These are phyloP conservation scores for Harpalus rubripes DNA, from an alignment of 2,888 invertebrate species.

Conservation along the genomic window DNA sequence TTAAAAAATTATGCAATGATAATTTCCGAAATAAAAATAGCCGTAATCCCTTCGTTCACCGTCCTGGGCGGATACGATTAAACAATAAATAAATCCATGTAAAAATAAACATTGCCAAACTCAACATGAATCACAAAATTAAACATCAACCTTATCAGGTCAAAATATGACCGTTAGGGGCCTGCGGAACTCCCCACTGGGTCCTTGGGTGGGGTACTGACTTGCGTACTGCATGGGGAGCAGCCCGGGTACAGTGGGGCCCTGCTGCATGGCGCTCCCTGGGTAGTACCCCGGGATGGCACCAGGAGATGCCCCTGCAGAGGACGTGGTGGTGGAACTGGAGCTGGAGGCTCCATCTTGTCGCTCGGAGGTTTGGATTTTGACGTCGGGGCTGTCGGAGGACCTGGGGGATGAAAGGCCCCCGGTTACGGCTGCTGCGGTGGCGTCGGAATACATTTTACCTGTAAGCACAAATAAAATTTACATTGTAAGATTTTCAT, in stretches of 20 bases:
- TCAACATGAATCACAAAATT: slow-evolving; percentile 57
- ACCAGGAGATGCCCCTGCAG: slow-evolving; percentile 81
- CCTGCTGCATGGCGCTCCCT: slow-evolving; percentile 74
- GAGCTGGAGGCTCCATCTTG: slow-evolving; percentile 79
- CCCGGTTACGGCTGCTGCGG: slow-evolving; percentile 81
- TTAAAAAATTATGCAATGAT: neutral
- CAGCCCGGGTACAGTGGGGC: slow-evolving; percentile 78
- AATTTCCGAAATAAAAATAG: slow-evolving; percentile 12
- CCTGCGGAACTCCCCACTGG: slow-evolving; percentile 85
- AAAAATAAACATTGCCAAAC: slow-evolving; percentile 39
- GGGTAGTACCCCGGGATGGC: slow-evolving; percentile 77
- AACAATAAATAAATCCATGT: slow-evolving; percentile 39
- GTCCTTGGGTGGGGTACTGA: slow-evolving; percentile 79
- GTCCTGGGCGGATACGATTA: slow-evolving; percentile 56
- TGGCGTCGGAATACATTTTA: slow-evolving; percentile 82
- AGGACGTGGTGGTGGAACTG: slow-evolving; percentile 80
- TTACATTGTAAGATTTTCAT: too few species aligned
- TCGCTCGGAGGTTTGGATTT: slow-evolving; percentile 73
- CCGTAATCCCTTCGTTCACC: neutral
- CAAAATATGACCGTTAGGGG: slow-evolving; percentile 90
- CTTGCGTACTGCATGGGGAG: slow-evolving; percentile 85
- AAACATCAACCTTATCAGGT: slow-evolving; percentile 79
- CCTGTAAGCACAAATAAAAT: slow-evolving; percentile 3
- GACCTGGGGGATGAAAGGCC: slow-evolving; percentile 77
- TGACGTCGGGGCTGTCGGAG: slow-evolving; percentile 80